phyloP scores from a whole-genome alignment of 2,797 vertebrate species.

The Todus mexicanus region DNA sequence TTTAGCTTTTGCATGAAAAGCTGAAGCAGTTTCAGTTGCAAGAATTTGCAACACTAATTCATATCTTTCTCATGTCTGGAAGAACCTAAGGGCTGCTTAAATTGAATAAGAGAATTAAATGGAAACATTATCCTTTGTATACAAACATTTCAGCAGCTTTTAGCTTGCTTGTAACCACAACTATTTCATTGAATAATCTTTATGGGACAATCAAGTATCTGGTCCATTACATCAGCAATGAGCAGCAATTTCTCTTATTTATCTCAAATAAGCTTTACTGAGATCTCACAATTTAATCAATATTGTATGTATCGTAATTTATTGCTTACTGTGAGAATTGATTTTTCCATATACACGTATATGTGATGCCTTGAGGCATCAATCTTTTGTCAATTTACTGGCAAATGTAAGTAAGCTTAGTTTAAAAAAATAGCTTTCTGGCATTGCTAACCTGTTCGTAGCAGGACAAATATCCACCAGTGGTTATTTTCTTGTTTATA shows the following conservation, averaged over 20 bases:
- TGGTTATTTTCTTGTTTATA: background rate
- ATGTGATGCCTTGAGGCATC: background rate
- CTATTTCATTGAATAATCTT: background rate
- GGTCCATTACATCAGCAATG: background rate
- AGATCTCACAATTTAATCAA: background rate
- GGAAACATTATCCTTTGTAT: background rate
- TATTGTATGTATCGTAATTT: background rate
- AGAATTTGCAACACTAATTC: conserved; percentile 39
- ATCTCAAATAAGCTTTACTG: background rate
- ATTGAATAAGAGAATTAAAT: background rate
- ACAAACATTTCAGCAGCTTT: conserved; percentile 12
- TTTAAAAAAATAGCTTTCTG: background rate
- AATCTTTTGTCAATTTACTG: background rate
- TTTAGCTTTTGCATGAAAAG: background rate
- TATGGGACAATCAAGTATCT: background rate
- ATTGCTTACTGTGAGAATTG: background rate
- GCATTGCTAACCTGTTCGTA: background rate
- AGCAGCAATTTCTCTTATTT: background rate
- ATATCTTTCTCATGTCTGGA: background rate
- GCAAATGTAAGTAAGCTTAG: background rate
- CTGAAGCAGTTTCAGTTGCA: background rate
- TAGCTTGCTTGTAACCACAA: conserved; percentile 1
- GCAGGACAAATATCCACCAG: background rate
- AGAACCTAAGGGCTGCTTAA: background rate
- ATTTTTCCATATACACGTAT: background rate